These are phyloP conservation scores for Ornithoptera priamus DNA, from an alignment of 2,888 invertebrate genomes.

Conservation along the genomic window DNA sequence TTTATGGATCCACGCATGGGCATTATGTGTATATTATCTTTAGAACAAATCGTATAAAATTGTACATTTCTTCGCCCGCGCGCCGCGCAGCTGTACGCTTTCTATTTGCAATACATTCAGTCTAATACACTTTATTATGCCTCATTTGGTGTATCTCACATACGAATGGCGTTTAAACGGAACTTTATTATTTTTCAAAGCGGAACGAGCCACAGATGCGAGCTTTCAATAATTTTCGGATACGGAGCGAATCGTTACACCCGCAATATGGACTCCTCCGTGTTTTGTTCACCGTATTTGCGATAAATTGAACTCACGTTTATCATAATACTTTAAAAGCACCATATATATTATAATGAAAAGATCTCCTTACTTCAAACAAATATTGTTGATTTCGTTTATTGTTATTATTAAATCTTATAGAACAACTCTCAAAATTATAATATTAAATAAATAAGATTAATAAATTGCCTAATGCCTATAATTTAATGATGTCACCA, in stretches of 20 bases:
- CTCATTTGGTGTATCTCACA: constrained; percentile 74
- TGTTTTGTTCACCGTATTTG: constrained; percentile 51
- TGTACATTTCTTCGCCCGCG: constrained; percentile 11
- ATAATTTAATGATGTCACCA: background rate
- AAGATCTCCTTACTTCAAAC: background rate
- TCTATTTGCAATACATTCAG: constrained; percentile 71
- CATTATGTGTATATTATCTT: constrained; percentile 27
- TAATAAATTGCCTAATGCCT: background rate
- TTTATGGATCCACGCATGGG: constrained; percentile 9
- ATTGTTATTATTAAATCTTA: too few relatives aligned
- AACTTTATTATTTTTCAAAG: constrained; percentile 75
- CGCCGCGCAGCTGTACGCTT: constrained; percentile 40
- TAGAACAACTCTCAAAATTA: too few relatives aligned
- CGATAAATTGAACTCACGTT: constrained; percentile 22
- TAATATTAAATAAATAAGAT: too few relatives aligned
- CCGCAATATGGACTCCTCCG: constrained; percentile 55
- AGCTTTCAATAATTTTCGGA: constrained; percentile 66
- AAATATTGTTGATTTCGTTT: too few relatives aligned
- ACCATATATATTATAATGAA: background rate
- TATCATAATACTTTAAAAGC: constrained; percentile 1
- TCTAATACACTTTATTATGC: constrained; percentile 73
- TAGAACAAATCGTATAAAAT: constrained; percentile 11
- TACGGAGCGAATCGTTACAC: constrained; percentile 54
- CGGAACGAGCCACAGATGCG: constrained; percentile 67
- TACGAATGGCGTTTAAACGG: constrained; percentile 76